Evolutionary conservation across 2,113 vertebrate species (phyloP).

Genomic region (Copsychus sechellarum): DNA sequence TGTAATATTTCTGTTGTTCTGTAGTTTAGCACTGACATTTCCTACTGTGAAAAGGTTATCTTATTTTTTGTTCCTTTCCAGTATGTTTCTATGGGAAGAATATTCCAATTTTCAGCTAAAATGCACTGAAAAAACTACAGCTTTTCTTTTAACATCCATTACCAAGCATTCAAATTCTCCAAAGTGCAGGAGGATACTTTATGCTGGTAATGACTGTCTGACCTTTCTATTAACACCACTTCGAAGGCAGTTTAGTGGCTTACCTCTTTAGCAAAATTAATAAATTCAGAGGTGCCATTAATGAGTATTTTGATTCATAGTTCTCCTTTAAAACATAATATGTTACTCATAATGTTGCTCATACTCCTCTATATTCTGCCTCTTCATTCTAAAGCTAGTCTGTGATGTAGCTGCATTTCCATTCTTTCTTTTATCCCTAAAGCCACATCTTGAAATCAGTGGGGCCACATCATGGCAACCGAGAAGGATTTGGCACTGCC

Average conservation of each 20-base stretch:
- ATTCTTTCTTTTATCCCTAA: conserved; percentile 18
- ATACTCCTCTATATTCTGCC: neutral
- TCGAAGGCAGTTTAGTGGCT: conserved; percentile 18
- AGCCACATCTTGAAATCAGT: conserved; percentile 56
- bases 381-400: neutral
- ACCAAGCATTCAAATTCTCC: neutral
- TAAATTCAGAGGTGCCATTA: conserved; percentile 25
- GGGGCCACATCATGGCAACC: neutral
- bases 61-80: neutral
- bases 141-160: conserved; percentile 31
- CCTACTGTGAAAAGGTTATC: neutral
- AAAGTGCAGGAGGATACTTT: conserved; percentile 6
- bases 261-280: conserved; percentile 52
- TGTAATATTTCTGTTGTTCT: neutral
- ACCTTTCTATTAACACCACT: conserved; percentile 55
- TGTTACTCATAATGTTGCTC: neutral
- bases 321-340: conserved; percentile 1
- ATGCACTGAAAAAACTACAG: neutral
- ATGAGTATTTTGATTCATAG: conserved; percentile 12
- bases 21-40: neutral
- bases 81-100: neutral
- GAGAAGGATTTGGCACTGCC: neutral
- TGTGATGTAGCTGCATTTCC: conserved; percentile 1
- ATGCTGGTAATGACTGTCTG: conserved; percentile 10
- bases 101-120: neutral